phyloP scores from a whole-genome alignment of 30 jellyfish, hydroid and myxozoan species.

The Hydractinia echinata region DNA sequence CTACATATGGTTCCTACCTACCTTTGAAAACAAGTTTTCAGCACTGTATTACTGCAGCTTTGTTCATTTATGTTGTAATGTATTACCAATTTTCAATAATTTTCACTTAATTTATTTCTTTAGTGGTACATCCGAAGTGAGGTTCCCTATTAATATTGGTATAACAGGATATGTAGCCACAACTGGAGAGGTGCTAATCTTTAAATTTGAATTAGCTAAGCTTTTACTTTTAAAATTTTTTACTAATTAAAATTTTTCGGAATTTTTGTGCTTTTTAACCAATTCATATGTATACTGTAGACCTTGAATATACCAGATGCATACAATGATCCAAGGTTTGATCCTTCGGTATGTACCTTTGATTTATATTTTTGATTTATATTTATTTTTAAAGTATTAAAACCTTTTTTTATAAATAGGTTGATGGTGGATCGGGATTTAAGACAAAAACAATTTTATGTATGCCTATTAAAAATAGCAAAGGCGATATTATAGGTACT shows the following conservation, averaged over 20 bases:
- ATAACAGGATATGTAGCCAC: slow-evolving; percentile 96
- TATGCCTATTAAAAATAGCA: slow-evolving; percentile 85
- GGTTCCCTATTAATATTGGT: slow-evolving; percentile 95
- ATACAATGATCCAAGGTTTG: slow-evolving; percentile 94
- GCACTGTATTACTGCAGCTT: too few species aligned
- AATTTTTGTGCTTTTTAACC: not conserved
- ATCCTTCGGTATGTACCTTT: slow-evolving; percentile 74
- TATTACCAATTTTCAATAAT: not conserved
- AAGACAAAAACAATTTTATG: slow-evolving; percentile 87
- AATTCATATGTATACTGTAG: slow-evolving; percentile 18
- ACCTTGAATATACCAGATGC: slow-evolving; percentile 97
- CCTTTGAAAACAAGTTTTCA: too few species aligned
- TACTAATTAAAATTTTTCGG: not conserved
- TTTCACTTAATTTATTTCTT: not conserved
- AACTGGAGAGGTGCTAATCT: slow-evolving; percentile 75
- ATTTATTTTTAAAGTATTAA: not conserved
- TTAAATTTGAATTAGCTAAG: not conserved
- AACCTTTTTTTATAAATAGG: slow-evolving; percentile 33
- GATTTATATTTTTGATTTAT: not conserved
- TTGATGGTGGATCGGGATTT: slow-evolving; percentile 94
- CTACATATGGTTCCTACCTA: too few species aligned
- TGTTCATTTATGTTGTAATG: too few species aligned
- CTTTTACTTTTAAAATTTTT: not conserved
- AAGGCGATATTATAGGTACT: slow-evolving; percentile 78
- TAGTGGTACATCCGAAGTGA: slow-evolving; percentile 92